Base-by-base conservation (phyloP, 2,888 invertebrate species). In the Palloptera scutellata region DNA sequence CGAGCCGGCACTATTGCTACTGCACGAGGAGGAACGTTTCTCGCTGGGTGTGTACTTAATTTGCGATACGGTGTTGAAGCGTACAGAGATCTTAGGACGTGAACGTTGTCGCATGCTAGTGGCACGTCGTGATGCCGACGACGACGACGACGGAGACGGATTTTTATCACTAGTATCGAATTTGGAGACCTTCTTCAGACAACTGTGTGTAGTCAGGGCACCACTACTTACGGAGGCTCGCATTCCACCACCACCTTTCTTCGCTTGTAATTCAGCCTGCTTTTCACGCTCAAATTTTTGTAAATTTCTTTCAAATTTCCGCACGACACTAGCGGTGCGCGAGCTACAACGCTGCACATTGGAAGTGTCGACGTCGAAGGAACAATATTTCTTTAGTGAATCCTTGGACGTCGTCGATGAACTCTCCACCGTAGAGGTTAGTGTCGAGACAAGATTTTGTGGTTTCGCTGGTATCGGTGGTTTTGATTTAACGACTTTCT, bases 81-180 rank as follows among this genome's bases (percentile, higher is more conserved):
- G 79, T 11, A 85, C 85, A 5, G 84, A 83, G 48, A 82, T 81
- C 78, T 88, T 85, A 43, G 84, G 83, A 1, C 83, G 79, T 55
- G 87, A 87, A 69, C 87, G 88, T 45, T 88, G 85, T 75, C 89
- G 87, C 57, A 89, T 87, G 19, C 91, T 91, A 4, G 90, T 90
- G 10, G 91, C 90, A 52, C 91, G 85, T 62, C 91, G 88, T 0
- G 89, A 88, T 0, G 91, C 91, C 79, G 92, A 91, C 1, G 91
- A 91, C 80, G 91, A 91, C 40, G 59, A 17, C 8, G 66, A 62
- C n/a, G n/a, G n/a, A n/a, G n/a, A n/a, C 10, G 65, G 41, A 0
- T 67, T 69, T 10, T 71, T 72, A 15, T 73, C 77, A 30, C 64
- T 75, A 48, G 74, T 77, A 57, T 81, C 81, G 60, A 81, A 81